A percentile compares a stretch with the other conserved stretches of the same genome.
Evolutionary conservation across 2,888 invertebrate genomes (phyloP).

Genomic region (Tanytarsus gracilentus): DNA sequence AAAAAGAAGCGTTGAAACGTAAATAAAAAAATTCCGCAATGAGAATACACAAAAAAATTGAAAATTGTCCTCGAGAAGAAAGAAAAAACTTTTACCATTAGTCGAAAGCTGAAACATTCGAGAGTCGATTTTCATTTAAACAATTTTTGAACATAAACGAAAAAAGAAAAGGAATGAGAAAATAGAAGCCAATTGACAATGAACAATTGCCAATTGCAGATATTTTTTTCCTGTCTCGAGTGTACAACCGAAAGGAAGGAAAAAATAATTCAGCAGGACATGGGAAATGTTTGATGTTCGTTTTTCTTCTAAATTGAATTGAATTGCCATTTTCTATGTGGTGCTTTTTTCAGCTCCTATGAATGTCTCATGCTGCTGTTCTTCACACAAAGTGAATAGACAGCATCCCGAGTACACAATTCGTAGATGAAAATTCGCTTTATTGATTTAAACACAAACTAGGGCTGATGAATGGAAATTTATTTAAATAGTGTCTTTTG

Average conservation of each 20-base stretch:
- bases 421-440: too few relatives aligned
- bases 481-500: too few relatives aligned
- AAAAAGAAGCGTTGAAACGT: background rate
- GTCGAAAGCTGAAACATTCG: background rate
- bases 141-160: too few relatives aligned
- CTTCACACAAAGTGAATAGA: too few relatives aligned
- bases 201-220: slow-evolving; percentile 23
- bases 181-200: slow-evolving; percentile 10
- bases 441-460: too few relatives aligned
- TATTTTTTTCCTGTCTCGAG: slow-evolving; percentile 1
- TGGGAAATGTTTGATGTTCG: background rate
- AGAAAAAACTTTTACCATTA: background rate
- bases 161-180: background rate
- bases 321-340: background rate
- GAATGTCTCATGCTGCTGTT: too few relatives aligned
- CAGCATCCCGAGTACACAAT: too few relatives aligned
- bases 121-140: slow-evolving; percentile 2
- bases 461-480: too few relatives aligned
- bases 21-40: background rate
- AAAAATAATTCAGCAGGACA: background rate
- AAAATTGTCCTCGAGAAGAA: background rate
- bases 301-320: slow-evolving; percentile 14
- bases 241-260: background rate
- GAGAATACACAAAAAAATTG: background rate
- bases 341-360: too few relatives aligned